Conservation (phyloP, 2,888 invertebrate species). For the Melipona beecheii region DNA sequence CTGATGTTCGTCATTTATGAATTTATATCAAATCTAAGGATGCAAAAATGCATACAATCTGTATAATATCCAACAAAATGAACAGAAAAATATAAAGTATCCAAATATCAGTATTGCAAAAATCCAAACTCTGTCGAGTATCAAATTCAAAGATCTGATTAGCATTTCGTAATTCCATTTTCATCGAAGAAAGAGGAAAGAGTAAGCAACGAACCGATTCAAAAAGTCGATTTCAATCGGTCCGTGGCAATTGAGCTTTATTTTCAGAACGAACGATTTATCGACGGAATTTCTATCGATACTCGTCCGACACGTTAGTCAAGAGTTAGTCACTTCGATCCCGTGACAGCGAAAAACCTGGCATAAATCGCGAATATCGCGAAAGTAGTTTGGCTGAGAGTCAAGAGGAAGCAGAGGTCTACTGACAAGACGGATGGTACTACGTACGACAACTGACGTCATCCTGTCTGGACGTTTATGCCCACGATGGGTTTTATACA, state of each 20-base stretch:
- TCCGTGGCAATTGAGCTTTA: neutral
- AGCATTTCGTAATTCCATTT: neutral
- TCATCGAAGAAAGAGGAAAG: neutral
- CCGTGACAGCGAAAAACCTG: constrained; percentile 6
- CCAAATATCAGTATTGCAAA: too few species aligned
- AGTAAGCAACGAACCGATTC: neutral
- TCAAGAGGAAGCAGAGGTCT: constrained; percentile 57
- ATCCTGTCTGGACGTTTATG: constrained; percentile 38
- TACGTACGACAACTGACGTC: constrained; percentile 56
- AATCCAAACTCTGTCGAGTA: too few species aligned
- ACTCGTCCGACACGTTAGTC: constrained; percentile 4
- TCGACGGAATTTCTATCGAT: constrained; percentile 6
- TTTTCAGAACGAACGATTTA: constrained; percentile 4
- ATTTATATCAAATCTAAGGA: too few species aligned
- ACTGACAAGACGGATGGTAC: constrained; percentile 63
- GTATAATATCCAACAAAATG: too few species aligned
- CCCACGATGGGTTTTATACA: constrained; percentile 37
- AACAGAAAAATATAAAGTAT: too few species aligned
- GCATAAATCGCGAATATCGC: constrained; percentile 41
- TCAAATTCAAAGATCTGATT: neutral
- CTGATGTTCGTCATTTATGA: too few species aligned
- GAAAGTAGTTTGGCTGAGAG: constrained; percentile 35
- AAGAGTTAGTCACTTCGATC: constrained; percentile 10
- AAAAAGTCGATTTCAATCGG: neutral
- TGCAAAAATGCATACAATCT: too few species aligned